Base-by-base conservation (phyloP, 2,113 vertebrate genomes). In the Zosterops pallidus region DNA sequence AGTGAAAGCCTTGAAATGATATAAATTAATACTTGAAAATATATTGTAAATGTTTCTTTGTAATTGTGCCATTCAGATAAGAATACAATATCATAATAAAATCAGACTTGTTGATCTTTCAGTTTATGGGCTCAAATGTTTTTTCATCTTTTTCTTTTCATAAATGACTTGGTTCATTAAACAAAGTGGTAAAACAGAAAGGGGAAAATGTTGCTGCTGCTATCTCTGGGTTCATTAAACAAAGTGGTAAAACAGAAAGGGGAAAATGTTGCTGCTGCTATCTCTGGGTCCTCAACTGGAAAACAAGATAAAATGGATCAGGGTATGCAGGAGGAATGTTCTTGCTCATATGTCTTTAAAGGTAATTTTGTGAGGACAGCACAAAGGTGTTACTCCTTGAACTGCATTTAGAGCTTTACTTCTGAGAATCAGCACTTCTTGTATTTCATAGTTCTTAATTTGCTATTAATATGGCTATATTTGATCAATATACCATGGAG, bases 1-100 rank as follows among this genome's bases (percentile, higher is more conserved):
- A 98, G 96, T 96, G 97, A 94, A 98, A 98, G 95, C 97, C 97
- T 98, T 98, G 98, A 98, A 97, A 97, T 97, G 97, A 97, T 84
- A 96, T 95, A 98, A 97, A 26, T 91, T 96, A 97, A 98, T 98
- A 98, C 97, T 98, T 98, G 98, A 98, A 98, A 97, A 97, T 95
- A 95, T 77, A 98, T 96, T 98, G 97, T 98, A 97, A 97, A 97
- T 98, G 97, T 97, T 97, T 97, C 97, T 97, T 97, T 98, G 97
- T 98, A 98, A 97, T 97, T 96, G 98, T 98, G 97, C 97, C 97
- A 97, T 97, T 97, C 97, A 96, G 97, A 97, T 79, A 76, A 98
- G 95, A 97, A 95, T 95, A 97, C 57, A 55, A 62, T 97, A 94
- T 95, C 78, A 52, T 96, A 98, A 98, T 98, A 98, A 98, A 98